Evolutionary conservation across 2,797 vertebrate species (phyloP), one percentile per base, ranked within the genome.

Genomic region (Melanotaenia maccullochi): DNA sequence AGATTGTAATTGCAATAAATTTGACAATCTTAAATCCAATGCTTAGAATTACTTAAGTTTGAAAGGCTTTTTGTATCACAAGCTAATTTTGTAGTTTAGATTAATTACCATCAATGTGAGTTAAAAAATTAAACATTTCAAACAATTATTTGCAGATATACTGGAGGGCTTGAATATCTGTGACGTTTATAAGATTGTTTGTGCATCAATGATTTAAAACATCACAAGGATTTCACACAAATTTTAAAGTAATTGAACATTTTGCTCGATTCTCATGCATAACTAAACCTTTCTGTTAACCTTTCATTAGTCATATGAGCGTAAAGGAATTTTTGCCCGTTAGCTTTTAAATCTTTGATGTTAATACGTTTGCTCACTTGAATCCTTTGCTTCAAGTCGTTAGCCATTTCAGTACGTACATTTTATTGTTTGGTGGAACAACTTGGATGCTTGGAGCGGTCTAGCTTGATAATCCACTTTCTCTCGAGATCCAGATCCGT

Each of bases 1-100:
- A 58, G 28, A 79, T 72, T 79, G 71, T 66, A 72, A 83, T 75
- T 78, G 60, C 60, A 68, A 72, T 76, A 52, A 76, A 76, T 79
- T 61, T 72, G 44, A 62, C 51, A 30, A 49, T 71, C 68, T 63
- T 72, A 73, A 55, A 22, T 32, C 0, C 28, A 12, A 38, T 33
- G 14, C 20, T 51, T 22, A 18, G 22, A 44, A 14, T 49, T 42
- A 72, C 44, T 64, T 24, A 60, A 49, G 73, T 79, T 69, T 60
- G 60, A 67, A 73, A 78, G 22, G 25, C 25, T 42, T 30, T 30
- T 55, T 54, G 32, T 51, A 32, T 51, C 1, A 68, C 30, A 52
- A 24, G 20, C 75, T 61, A 52, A 78, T 76, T 66, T 67, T 58
- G 51, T 16, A 60, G 70, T 68, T 71, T 83, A 1, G 25, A 69